phyloP scores from a whole-genome alignment of 1,140 invertebrate genomes.

The Sinella curviseta region DNA sequence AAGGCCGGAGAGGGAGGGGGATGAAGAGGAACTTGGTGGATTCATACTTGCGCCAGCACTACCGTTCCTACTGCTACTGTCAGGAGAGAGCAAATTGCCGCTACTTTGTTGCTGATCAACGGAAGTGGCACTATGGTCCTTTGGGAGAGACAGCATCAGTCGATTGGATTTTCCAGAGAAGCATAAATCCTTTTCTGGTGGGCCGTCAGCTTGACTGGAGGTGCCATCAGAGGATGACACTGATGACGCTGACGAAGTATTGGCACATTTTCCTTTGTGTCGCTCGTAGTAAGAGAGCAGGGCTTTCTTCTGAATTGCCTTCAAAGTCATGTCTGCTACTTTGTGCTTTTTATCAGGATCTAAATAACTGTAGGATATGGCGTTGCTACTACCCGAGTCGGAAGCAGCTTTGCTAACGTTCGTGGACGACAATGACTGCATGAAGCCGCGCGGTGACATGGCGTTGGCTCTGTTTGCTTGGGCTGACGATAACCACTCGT shows the following conservation, averaged over 20 bases:
- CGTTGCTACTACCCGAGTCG: neutral
- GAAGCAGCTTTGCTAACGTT: neutral
- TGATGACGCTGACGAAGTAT: neutral
- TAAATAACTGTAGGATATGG: conserved; percentile 67
- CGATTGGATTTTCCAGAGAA: conserved; percentile 17
- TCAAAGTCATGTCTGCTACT: conserved; percentile 73
- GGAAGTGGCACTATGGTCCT: neutral
- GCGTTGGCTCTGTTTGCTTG: neutral
- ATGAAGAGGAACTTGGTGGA: neutral
- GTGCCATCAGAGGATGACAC: conserved; percentile 9
- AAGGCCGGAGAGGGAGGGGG: neutral
- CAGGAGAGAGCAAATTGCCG: neutral
- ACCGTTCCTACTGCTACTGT: neutral
- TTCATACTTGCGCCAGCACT: neutral
- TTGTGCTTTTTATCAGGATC: conserved; percentile 75
- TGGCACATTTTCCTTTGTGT: conserved; percentile 57
- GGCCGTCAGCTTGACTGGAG: neutral
- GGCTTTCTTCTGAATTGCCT: conserved; percentile 84
- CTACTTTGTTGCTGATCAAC: neutral
- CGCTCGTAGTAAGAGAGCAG: conserved; percentile 80
- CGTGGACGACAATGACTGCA: neutral
- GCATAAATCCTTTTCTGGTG: conserved; percentile 3
- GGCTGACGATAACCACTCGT: neutral
- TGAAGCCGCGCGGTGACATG: neutral
- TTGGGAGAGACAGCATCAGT: neutral